phyloP scores from a whole-genome alignment of 2,797 vertebrate genomes.

The Crenuchus spilurus region DNA sequence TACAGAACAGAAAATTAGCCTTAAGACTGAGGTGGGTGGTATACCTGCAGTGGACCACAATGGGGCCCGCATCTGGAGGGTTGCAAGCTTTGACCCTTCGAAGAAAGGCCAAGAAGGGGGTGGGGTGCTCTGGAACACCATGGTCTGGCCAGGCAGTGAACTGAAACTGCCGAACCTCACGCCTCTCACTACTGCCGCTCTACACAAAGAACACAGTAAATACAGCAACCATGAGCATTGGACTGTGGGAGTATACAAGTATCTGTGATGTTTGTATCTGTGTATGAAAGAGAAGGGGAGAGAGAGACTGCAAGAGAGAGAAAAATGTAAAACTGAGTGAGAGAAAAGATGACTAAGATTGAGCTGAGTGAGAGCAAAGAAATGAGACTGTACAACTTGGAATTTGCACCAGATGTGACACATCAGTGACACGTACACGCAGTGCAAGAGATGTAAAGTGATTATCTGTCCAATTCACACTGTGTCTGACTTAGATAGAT shows the following conservation, averaged over 20 bases:
- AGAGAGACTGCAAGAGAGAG: too few relatives aligned
- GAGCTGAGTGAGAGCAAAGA: not conserved
- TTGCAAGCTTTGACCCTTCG: slow-evolving; percentile 96
- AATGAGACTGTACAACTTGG: not conserved
- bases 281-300: not conserved
- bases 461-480: too few relatives aligned
- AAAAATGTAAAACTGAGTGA: not conserved
- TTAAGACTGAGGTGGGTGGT: too few relatives aligned
- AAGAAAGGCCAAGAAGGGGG: slow-evolving; percentile 95
- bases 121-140: slow-evolving; percentile 95
- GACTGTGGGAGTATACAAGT: too few relatives aligned
- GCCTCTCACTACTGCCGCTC: slow-evolving; percentile 96
- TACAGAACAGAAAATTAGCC: too few relatives aligned
- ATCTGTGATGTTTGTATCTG: not conserved
- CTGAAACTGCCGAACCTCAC: slow-evolving; percentile 97
- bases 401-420: not conserved
- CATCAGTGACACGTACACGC: too few relatives aligned
- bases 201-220: slow-evolving; percentile 61
- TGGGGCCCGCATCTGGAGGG: slow-evolving; percentile 94
- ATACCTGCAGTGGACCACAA: slow-evolving; percentile 98
- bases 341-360: not conserved
- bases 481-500: too few relatives aligned
- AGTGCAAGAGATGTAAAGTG: not conserved
- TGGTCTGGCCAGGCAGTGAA: slow-evolving; percentile 99
- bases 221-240: not conserved